phyloP scores from a whole-genome alignment of 2,888 invertebrate species.

The Halocaridina rubra region DNA sequence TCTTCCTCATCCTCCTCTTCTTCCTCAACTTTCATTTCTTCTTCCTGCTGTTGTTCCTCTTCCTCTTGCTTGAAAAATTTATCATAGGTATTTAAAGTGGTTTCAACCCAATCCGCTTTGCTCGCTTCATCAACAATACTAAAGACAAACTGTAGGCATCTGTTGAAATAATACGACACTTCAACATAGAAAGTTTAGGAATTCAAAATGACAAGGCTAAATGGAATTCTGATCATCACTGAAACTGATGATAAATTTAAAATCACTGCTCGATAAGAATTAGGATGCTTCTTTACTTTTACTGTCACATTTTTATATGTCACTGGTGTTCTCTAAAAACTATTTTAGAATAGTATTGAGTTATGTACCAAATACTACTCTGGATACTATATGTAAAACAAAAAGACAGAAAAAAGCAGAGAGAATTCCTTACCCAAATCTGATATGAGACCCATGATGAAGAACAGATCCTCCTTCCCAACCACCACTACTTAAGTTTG shows the following conservation, averaged over 20 bases:
- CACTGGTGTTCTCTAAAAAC: too few relatives aligned
- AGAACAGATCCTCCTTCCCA: constrained; percentile 63
- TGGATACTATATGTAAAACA: background rate
- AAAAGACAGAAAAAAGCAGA: background rate
- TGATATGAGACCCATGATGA: constrained; percentile 58
- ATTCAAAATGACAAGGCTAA: too few relatives aligned
- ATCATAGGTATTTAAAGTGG: constrained; percentile 46
- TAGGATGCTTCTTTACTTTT: too few relatives aligned
- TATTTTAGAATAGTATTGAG: too few relatives aligned
- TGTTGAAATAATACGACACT: too few relatives aligned
- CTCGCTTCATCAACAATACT: constrained; percentile 62
- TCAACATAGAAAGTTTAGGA: too few relatives aligned
- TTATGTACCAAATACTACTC: too few relatives aligned
- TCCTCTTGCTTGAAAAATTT: constrained; percentile 57
- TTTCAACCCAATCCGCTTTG: constrained; percentile 55
- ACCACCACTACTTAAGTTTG: constrained; percentile 6
- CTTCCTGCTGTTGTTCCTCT: constrained; percentile 42
- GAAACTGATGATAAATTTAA: too few relatives aligned
- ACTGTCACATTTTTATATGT: too few relatives aligned
- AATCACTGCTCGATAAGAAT: too few relatives aligned
- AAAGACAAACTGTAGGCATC: constrained; percentile 63
- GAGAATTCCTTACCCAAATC: constrained; percentile 57
- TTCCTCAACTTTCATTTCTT: constrained; percentile 18
- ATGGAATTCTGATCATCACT: too few relatives aligned
- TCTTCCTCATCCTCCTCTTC: constrained; percentile 32